Evolutionary conservation across 2,888 invertebrate genomes (phyloP), one percentile per base, ranked within the genome.

Genomic region (Strigamia crassipes): DNA sequence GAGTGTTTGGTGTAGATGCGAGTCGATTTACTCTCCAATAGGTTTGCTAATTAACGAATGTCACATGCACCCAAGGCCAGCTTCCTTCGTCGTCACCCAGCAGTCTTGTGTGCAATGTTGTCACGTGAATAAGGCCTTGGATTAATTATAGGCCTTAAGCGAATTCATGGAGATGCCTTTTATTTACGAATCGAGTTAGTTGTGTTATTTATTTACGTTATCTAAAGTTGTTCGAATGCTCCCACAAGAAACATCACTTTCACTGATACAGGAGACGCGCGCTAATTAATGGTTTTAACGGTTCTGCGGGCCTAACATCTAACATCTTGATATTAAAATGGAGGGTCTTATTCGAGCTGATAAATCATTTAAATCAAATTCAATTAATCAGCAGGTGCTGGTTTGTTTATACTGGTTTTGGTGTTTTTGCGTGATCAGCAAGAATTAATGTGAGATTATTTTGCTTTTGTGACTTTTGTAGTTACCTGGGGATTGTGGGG

Each of bases 1-100:
- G 51, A 51, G 51, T 51, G 51, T 51, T 51, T 51, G 51, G 51
- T 51, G 51, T 51, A 51, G 51, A 51, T 51, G 51, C 51, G 51
- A 51, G 51, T 51, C 51, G 51, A 51, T 51, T 51, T 51, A 51
- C 51, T 18, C 51, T 51, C 51, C 51, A 51, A 51, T 51, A 51
- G 51, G n/a, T 51, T 51, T 51, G 51, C 51, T 51, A 51, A 51
- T 51, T 51, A 51, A 51, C n/a, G 51, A 51, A 51, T 51, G 51
- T 51, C 51, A 51, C 51, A 6, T 15, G 51, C 51, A 51, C 51
- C 51, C 51, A 51, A 51, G 51, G 51, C 51, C 51, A 51, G n/a
- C 51, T 51, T n/a, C n/a, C n/a, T n/a, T 51, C 51, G 51, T 51
- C 51, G 51, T 51, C 51, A 51, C 51, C 51, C 51, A 51, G 51